Base-by-base conservation (phyloP, 2,888 invertebrate genomes). In the Caenorhabditis panamensis region DNA sequence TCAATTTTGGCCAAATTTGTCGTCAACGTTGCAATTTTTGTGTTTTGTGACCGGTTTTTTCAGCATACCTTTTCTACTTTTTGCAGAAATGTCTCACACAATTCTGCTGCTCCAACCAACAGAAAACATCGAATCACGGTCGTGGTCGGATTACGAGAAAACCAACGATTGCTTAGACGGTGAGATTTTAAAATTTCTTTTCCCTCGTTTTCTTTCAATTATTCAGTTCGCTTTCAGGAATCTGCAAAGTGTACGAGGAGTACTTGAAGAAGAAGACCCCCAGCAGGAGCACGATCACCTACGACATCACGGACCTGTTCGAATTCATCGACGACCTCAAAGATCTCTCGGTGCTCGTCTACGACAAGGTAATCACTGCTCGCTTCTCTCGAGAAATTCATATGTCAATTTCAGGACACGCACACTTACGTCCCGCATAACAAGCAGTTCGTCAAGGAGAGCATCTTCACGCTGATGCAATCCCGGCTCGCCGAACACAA, bases 391-490 rank as follows among this genome's bases (percentile, higher is more conserved):
- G 31, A n/a, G n/a, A n/a, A n/a, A n/a, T 41, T 41, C 5, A 13
- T 16, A 2, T 41, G 5, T 16, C 41, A 13, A 41, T 41, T 80
- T 18, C 68, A 86, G 86, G 92, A 85, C 93, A 93, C 63, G 93
- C 96, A 92, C 96, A 97, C 92, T 0, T 99, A 99, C 90, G 96
- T 96, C 1, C 99, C 99, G 0, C 97, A 97, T 92, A 97, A 97
- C 92, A 98, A 98, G 92, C 97, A 96, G 90, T 99, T 97, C 97
- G 96, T 99, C 76, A 99, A 99, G 92, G 97, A 99, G 91, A 97
- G 98, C 92, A 97, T 99, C 83, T 98, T 97, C 91, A 95, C 97
- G 8, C 41, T 86, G 71, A 82, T 87, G 64, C 71, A 84, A 44
- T 76, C 47, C 18, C 83, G 85, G 20, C 51, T 85, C 83, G 8